Percentiles rank a stretch among this genome's conserved stretches.
Conservation (phyloP, 2,113 vertebrate genomes). For the Hepsetus odoe region DNA sequence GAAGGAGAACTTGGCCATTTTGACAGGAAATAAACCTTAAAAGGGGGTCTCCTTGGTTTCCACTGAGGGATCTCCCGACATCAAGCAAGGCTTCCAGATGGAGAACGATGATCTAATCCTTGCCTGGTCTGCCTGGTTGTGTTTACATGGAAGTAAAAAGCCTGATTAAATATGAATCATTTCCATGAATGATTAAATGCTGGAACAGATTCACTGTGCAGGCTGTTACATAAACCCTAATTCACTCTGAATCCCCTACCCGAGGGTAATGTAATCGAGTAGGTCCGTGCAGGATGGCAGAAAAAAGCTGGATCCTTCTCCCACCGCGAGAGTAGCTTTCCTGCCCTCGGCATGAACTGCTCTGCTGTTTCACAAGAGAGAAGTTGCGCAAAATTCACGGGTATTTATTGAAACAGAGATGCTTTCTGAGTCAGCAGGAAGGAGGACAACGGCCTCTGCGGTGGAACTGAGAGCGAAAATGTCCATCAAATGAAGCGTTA, state of each 20-base stretch:
- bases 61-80: too few relatives aligned
- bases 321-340: neutral
- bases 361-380: constrained; percentile 27
- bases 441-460: neutral
- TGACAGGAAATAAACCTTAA: too few relatives aligned
- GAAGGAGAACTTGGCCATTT: too few relatives aligned
- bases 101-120: neutral
- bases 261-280: neutral
- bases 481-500: constrained; percentile 5
- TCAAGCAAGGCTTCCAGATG: too few relatives aligned
- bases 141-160: constrained; percentile 5
- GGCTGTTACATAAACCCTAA: neutral
- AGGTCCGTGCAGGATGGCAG: neutral
- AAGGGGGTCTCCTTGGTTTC: too few relatives aligned
- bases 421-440: neutral
- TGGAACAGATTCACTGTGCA: constrained; percentile 13
- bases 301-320: neutral
- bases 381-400: neutral
- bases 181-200: constrained; percentile 5
- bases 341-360: constrained; percentile 9
- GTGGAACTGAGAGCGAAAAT: neutral
- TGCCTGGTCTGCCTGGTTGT: neutral
- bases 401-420: constrained; percentile 13
- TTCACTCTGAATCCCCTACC: neutral
- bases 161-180: constrained; percentile 29